These are phyloP conservation scores for Thrips palmi DNA, from an alignment of 1,140 invertebrate genomes.

Conservation along the genomic window DNA sequence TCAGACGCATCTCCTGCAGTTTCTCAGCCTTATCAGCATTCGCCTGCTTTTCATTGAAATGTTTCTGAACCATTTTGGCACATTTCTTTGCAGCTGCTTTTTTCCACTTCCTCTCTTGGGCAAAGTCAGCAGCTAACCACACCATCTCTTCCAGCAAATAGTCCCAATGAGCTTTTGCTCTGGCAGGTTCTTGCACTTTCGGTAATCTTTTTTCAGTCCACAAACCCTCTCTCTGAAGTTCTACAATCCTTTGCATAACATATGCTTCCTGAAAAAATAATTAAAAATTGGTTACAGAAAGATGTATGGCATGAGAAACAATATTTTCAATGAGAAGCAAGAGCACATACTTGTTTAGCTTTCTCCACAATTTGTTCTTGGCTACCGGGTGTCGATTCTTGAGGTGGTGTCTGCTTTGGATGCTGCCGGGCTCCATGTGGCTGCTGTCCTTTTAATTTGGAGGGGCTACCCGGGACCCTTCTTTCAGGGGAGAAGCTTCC, in stretches of 20 bases:
- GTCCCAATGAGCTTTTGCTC: conserved; percentile 95
- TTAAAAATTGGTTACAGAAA: conserved; percentile 9
- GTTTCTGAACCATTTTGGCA: conserved; percentile 81
- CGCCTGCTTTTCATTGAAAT: conserved; percentile 85
- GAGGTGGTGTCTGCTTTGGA: neutral
- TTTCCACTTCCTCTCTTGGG: conserved; percentile 94
- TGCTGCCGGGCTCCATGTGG: no score
- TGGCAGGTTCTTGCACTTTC: conserved; percentile 75
- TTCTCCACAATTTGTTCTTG: conserved; percentile 73
- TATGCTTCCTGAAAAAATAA: conserved; percentile 50
- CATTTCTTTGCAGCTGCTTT: conserved; percentile 87
- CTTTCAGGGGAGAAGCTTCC: no score
- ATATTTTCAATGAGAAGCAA: conserved; percentile 7
- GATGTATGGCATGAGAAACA: no score
- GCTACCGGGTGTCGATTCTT: conserved; percentile 15
- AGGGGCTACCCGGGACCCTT: no score
- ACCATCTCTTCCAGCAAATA: conserved; percentile 97
- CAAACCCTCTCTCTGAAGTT: conserved; percentile 74
- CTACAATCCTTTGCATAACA: conserved; percentile 77
- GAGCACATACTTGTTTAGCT: conserved; percentile 54
- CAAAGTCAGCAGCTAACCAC: conserved; percentile 95
- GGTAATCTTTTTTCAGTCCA: conserved; percentile 86
- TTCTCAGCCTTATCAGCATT: conserved; percentile 80
- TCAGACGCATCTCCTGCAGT: conserved; percentile 70
- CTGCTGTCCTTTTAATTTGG: no score